phyloP scores from a whole-genome alignment of 2,797 vertebrate species.

The Brachyrhaphis roseni region DNA sequence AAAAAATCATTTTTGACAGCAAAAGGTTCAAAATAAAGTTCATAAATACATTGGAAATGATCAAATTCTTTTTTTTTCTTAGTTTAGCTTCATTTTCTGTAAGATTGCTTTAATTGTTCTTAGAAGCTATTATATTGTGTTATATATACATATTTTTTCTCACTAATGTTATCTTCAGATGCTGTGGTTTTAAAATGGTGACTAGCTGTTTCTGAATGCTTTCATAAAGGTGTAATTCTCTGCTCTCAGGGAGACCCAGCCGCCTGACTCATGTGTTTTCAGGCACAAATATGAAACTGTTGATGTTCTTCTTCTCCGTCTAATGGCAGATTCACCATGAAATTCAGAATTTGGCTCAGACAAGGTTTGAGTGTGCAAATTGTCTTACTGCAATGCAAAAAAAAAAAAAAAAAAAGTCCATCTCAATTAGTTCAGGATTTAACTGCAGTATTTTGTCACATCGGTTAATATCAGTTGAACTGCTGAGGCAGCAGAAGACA shows the following conservation, averaged over 20 bases:
- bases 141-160: background rate
- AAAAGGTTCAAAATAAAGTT: background rate
- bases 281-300: conserved; percentile 1
- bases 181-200: background rate
- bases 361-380: background rate
- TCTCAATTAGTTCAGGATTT: background rate
- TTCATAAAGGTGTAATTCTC: background rate
- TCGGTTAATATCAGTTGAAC: background rate
- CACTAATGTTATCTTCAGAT: background rate
- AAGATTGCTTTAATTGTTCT: background rate
- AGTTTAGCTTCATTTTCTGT: background rate
- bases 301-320: conserved; percentile 10
- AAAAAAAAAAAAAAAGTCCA: background rate
- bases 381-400: background rate
- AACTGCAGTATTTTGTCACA: background rate
- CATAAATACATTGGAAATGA: background rate
- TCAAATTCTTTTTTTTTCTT: background rate
- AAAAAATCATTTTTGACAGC: background rate
- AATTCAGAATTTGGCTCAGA: background rate
- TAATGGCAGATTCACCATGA: conserved; percentile 37
- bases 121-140: background rate
- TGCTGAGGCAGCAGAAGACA: background rate
- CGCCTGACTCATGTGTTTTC: background rate
- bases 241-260: background rate
- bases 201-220: background rate